Base-by-base conservation (phyloP, 2,113 vertebrate species). In the Cyanistes caeruleus region DNA sequence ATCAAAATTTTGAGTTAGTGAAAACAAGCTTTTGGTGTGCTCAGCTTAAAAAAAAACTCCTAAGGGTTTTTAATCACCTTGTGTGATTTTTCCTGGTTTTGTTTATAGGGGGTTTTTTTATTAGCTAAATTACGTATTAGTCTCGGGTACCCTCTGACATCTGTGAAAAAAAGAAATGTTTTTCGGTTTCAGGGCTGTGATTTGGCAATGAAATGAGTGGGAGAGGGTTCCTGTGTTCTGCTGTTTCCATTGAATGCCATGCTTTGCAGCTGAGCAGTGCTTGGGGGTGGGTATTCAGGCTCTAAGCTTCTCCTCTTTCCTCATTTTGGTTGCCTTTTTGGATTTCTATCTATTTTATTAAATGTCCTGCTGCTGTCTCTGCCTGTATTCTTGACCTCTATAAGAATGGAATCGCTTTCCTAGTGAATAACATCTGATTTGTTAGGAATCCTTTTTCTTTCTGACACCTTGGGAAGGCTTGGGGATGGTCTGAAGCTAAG, bases 211-310 rank as follows among this genome's bases (percentile, higher is more conserved):
- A 67, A 86, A 30, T 33, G 6, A 63, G 41, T 35, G 27, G 46
- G 31, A 65, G 41, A 79, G 21, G 3, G 35, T 76, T 93, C 62
- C 62, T 33, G 18, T 62, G 24, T 25, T 18, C 44, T 60, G 46
- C 41, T 62, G 46, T 23, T 60, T 51, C 39, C 8, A 1, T 55
- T 28, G 28, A 3, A 70, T 43, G 51, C 0, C 0, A 9, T 52
- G 41, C 17, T 74, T 78, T 69, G 41, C 35, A 56, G 41, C 68
- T 76, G 43, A 72, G 39, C 68, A n/a, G 27, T 37, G 19, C n/a
- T 39, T 76, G 27, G 28, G 22, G 11, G 10, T 25, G 15, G 20
- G 3, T 39, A 27, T 77, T 74, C 33, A 39, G 33, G 5, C 51
- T 73, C 31, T 27, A 59, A 59, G 16, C 5, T 59, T 49, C 78